A percentile compares a stretch with the other conserved stretches of the same genome.
Conservation (phyloP, 2,113 vertebrate species). For the Brachyhypopomus gauderio region DNA sequence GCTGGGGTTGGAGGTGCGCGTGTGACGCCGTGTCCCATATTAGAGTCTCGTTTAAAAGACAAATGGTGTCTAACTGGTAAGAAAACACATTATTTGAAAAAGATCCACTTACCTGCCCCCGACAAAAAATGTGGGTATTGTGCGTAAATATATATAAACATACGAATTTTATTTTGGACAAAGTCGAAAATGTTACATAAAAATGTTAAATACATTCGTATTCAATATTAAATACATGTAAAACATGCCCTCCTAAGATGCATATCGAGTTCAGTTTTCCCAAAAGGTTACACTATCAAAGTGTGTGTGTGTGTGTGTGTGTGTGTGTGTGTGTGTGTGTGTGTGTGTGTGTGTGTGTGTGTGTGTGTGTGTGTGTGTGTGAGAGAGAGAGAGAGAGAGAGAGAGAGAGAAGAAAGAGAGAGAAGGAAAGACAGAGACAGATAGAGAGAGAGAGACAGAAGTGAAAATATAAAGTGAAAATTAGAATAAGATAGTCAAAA, state of each 20-base stretch:
- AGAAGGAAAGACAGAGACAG: too few species aligned
- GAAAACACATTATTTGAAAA: conserved; percentile 63
- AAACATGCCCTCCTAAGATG: too few species aligned
- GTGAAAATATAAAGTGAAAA: too few species aligned
- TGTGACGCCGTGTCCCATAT: conserved; percentile 35
- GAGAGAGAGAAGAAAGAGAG: too few species aligned
- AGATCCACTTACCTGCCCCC: not conserved
- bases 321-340: not conserved
- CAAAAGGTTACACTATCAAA: too few species aligned
- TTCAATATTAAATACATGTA: not conserved
- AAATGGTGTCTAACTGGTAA: conserved; percentile 62
- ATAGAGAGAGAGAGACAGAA: too few species aligned
- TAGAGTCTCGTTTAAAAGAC: conserved; percentile 59
- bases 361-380: not conserved
- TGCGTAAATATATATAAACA: too few species aligned
- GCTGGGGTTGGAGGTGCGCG: conserved; percentile 47
- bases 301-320: not conserved
- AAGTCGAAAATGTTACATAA: not conserved
- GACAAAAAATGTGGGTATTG: not conserved
- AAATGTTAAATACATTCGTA: not conserved
- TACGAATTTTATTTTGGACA: too few species aligned
- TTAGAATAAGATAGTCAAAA: too few species aligned
- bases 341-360: not conserved
- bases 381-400: not conserved
- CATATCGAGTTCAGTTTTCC: too few species aligned